These are phyloP conservation scores for Anthoptus insignis DNA, from an alignment of 2,888 invertebrate species.

Conservation along the genomic window DNA sequence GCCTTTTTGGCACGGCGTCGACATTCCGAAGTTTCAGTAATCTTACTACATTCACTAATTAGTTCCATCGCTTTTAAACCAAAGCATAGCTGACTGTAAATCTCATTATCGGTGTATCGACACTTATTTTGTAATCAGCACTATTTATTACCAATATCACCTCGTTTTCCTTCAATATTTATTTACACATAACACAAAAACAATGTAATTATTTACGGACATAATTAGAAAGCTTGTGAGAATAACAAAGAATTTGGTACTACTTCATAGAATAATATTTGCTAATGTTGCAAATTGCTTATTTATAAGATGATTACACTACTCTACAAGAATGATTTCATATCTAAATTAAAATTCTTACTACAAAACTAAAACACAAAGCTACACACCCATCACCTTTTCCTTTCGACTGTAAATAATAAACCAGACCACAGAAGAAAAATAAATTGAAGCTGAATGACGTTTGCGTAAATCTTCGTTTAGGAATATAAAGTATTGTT, in stretches of 20 bases:
- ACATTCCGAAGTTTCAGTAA: conserved; percentile 65
- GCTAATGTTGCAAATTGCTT: conserved; percentile 43
- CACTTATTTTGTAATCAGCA: conserved; percentile 40
- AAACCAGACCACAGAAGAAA: neutral
- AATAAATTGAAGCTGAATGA: conserved; percentile 56
- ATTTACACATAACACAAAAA: conserved; percentile 35
- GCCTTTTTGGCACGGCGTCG: conserved; percentile 80
- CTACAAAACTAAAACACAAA: conserved; percentile 66
- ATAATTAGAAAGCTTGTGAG: conserved; percentile 38
- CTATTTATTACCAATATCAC: conserved; percentile 30
- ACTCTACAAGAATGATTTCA: conserved; percentile 41
- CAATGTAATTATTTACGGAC: conserved; percentile 31
- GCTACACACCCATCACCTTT: conserved; percentile 79
- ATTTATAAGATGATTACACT: conserved; percentile 35
- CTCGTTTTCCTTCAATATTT: conserved; percentile 37
- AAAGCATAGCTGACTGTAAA: conserved; percentile 51
- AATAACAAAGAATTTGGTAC: conserved; percentile 37
- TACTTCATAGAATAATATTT: conserved; percentile 39
- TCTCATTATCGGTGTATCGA: conserved; percentile 55
- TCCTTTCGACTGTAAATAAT: conserved; percentile 74
- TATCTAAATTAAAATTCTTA: conserved; percentile 56
- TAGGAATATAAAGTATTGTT: neutral
- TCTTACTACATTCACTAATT: conserved; percentile 56
- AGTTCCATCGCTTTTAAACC: conserved; percentile 63
- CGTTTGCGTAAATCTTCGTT: conserved; percentile 34